These are phyloP conservation scores for Sterna hirundo DNA, from an alignment of 2,113 vertebrate species.

Conservation along the genomic window DNA sequence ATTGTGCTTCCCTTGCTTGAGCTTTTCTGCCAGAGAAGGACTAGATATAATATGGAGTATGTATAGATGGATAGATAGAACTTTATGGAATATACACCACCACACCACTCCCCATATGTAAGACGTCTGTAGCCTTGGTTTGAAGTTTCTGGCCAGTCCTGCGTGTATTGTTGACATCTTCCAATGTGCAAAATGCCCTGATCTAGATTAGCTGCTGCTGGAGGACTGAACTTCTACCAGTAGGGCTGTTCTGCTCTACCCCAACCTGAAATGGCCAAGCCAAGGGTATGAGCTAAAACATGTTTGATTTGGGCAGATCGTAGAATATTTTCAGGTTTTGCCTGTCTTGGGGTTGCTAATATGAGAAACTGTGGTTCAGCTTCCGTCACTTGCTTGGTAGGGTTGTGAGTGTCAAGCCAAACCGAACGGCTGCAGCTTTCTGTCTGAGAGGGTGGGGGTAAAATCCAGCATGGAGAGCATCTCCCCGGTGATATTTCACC, in stretches of 20 bases:
- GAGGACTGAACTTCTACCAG: not conserved
- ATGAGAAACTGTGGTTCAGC: not conserved
- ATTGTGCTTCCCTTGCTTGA: not conserved
- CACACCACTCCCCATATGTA: rapidly evolving
- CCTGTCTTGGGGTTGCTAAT: not conserved
- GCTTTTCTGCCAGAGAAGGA: not conserved
- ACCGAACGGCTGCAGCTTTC: not conserved
- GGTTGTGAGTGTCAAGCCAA: not conserved
- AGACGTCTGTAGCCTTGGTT: not conserved
- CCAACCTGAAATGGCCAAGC: not conserved
- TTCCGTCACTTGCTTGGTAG: not conserved
- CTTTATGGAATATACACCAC: not conserved
- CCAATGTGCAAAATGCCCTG: not conserved
- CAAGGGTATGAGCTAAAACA: not conserved
- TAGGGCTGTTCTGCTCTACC: not conserved
- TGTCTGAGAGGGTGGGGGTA: not conserved
- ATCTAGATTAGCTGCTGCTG: not conserved
- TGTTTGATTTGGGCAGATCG: not conserved
- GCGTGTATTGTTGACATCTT: not conserved
- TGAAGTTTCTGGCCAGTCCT: not conserved
- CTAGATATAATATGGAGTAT: not conserved
- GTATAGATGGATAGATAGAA: not conserved
- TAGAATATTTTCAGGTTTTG: not conserved
- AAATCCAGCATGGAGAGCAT: not conserved
- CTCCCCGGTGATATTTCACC: not conserved